phyloP scores from a whole-genome alignment of 2,888 invertebrate genomes.

The Clepsis dumicolana region DNA sequence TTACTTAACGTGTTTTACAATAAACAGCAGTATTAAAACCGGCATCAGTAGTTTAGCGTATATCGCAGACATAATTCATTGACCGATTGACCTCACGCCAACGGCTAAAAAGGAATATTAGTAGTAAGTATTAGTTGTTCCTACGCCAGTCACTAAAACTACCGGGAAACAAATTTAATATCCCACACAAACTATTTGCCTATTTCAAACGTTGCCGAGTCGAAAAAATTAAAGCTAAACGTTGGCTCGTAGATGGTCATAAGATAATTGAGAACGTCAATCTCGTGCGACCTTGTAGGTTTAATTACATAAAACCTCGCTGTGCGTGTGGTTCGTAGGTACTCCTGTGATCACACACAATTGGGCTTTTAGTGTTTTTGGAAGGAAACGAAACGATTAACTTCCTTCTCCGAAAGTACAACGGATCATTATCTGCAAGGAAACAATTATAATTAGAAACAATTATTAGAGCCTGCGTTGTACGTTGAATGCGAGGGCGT shows the following conservation, averaged over 20 bases:
- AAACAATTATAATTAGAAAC: constrained; percentile 2
- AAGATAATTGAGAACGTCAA: constrained; percentile 13
- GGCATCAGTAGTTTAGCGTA: background rate
- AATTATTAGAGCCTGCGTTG: background rate
- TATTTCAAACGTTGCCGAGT: background rate
- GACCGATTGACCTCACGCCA: too few species aligned
- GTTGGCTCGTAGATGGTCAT: constrained; percentile 6
- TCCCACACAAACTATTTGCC: background rate
- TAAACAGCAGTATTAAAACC: background rate
- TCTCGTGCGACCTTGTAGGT: constrained; percentile 19
- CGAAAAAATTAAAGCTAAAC: background rate
- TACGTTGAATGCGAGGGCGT: background rate
- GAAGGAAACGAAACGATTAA: constrained; percentile 2
- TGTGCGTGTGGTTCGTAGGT: background rate
- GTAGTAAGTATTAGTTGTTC: too few species aligned
- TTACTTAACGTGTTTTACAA: too few species aligned
- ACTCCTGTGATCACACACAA: background rate
- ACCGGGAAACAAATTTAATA: too few species aligned
- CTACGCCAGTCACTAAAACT: too few species aligned
- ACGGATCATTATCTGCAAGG: constrained; percentile 7
- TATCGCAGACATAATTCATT: background rate
- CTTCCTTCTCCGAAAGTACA: constrained; percentile 9
- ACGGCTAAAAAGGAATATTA: too few species aligned
- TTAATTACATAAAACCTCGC: constrained; percentile 7
- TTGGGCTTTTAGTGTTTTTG: background rate